A percentile compares a stretch with the other conserved stretches of the same genome.
phyloP scores from a whole-genome alignment of 2,113 vertebrate species.

The Blennius ocellaris region DNA sequence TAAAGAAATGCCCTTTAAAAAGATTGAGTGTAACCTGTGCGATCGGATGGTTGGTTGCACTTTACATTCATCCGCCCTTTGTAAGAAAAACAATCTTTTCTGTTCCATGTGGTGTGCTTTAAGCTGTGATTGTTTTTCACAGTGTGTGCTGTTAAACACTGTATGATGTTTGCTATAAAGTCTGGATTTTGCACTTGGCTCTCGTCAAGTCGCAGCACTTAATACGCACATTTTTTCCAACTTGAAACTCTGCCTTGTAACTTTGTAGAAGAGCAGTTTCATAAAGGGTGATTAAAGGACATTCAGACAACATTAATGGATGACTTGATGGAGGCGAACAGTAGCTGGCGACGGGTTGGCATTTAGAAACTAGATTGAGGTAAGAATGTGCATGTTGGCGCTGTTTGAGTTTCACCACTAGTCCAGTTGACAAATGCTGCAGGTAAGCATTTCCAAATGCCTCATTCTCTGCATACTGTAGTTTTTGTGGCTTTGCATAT shows the following conservation, averaged over 20 bases:
- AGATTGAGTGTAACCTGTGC: conserved; percentile 25
- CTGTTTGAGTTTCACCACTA: conserved; percentile 39
- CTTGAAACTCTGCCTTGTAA: conserved; percentile 26
- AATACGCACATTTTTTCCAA: conserved; percentile 13
- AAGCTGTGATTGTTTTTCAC: neutral
- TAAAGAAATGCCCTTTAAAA: conserved; percentile 37
- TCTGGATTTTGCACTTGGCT: conserved; percentile 23
- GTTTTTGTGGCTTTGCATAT: conserved; percentile 75
- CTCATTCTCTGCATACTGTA: conserved; percentile 71
- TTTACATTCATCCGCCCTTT: conserved; percentile 54
- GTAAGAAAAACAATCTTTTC: conserved; percentile 9
- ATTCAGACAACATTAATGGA: conserved; percentile 50
- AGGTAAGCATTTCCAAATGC: conserved; percentile 40
- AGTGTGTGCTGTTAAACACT: too few relatives aligned
- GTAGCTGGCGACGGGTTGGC: conserved; percentile 42
- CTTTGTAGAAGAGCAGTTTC: conserved; percentile 28
- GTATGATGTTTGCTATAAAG: conserved; percentile 30
- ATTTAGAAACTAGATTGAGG: conserved; percentile 66
- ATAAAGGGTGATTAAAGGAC: conserved; percentile 56
- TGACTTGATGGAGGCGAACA: conserved; percentile 43
- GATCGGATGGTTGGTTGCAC: conserved; percentile 24
- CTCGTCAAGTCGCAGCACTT: conserved; percentile 24
- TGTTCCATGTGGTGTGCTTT: conserved; percentile 34
- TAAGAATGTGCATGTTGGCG: conserved; percentile 66
- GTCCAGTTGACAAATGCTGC: conserved; percentile 59